phyloP scores from a whole-genome alignment of 1,140 invertebrate genomes.

The Pogonus chalceus region DNA sequence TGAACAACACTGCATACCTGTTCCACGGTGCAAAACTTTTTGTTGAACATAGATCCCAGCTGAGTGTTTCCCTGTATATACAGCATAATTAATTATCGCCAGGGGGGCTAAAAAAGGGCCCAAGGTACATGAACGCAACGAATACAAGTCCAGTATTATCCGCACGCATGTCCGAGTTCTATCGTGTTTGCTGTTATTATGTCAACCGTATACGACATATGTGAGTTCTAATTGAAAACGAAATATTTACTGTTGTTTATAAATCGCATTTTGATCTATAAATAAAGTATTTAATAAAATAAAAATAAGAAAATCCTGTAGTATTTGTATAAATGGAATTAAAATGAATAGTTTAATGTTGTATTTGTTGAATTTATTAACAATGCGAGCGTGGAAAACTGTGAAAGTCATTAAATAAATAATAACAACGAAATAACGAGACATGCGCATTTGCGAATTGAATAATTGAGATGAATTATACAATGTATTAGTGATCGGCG shows the following conservation, averaged over 20 bases:
- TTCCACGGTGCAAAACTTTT: neutral
- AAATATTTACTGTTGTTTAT: neutral
- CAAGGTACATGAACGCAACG: neutral
- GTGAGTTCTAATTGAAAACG: too few relatives aligned
- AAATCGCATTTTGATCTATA: neutral
- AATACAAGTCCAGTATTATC: neutral
- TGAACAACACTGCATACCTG: neutral
- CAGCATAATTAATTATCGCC: slow-evolving; percentile 1
- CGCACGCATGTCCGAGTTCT: too few relatives aligned
- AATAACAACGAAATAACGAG: neutral
- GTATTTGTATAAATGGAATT: too few relatives aligned
- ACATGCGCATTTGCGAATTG: neutral
- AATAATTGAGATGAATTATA: slow-evolving; percentile 6
- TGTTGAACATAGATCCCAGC: neutral
- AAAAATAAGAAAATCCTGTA: too few relatives aligned
- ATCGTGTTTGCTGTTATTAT: too few relatives aligned
- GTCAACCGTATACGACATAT: too few relatives aligned
- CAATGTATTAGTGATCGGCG: neutral
- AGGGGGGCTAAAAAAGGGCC: neutral
- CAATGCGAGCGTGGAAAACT: too few relatives aligned
- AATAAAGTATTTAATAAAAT: too few relatives aligned
- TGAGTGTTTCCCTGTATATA: neutral
- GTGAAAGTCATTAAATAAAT: neutral
- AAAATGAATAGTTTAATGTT: too few relatives aligned
- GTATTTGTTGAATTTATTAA: too few relatives aligned